phyloP scores from a whole-genome alignment of 2,888 invertebrate genomes.

The Galerucella nymphaeae region DNA sequence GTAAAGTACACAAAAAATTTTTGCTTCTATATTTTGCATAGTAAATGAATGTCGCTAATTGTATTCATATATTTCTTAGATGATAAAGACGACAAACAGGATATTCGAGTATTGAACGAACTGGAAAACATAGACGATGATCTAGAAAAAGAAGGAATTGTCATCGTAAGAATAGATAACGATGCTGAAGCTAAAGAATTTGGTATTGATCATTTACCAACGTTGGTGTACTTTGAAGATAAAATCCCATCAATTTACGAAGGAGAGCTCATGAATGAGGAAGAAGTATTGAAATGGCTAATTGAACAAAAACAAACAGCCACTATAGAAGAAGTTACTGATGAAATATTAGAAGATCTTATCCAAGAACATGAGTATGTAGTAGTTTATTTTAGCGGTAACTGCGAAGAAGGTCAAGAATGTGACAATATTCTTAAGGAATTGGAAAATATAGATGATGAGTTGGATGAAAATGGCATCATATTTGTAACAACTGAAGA shows the following conservation, averaged over 20 bases:
- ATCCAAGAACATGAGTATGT: constrained; percentile 93
- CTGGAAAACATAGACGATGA: constrained; percentile 94
- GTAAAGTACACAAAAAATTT: constrained; percentile 60
- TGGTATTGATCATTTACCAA: constrained; percentile 88
- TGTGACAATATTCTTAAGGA: constrained; percentile 88
- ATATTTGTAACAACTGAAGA: constrained; percentile 95
- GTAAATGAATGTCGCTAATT: not conserved
- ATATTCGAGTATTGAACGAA: constrained; percentile 87
- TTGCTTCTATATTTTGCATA: not conserved
- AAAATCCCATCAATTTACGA: constrained; percentile 92
- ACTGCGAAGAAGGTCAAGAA: constrained; percentile 87
- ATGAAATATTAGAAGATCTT: constrained; percentile 86
- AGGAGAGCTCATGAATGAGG: constrained; percentile 91
- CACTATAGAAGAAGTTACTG: constrained; percentile 94
- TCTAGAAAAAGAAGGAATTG: constrained; percentile 88
- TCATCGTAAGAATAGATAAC: constrained; percentile 90
- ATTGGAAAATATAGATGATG: constrained; percentile 92
- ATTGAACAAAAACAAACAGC: constrained; percentile 89
- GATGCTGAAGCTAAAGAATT: constrained; percentile 90
- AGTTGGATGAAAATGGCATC: constrained; percentile 91
- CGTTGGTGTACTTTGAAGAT: constrained; percentile 89
- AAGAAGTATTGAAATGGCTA: constrained; percentile 90
- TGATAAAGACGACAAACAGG: constrained; percentile 90
- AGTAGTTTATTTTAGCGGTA: constrained; percentile 92
- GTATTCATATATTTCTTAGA: constrained; percentile 66